Base-by-base conservation (phyloP, 2,888 invertebrate species). In the Habroteleia sp. region DNA sequence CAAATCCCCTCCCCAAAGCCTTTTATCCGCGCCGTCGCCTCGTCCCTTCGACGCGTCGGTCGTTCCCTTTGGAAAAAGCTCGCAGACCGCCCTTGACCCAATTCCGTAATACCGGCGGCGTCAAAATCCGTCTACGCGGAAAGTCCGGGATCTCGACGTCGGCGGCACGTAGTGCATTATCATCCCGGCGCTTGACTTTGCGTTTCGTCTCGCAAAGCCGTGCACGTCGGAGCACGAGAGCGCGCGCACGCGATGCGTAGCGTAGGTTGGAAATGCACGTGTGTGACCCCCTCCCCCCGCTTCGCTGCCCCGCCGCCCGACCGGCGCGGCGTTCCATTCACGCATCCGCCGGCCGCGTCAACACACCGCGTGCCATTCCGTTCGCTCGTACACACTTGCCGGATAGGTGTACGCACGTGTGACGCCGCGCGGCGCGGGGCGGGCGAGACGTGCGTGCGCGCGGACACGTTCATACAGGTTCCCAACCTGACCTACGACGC, bases 141-240 rank as follows among this genome's bases (percentile, higher is more conserved):
- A 60, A 69, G 60, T 52, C 52, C 37, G 52, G 60, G 52, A 60
- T 48, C 66, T 11, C 65, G 44, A 44, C 44, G 42, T 48, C 46
- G 68, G 25, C 44, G 58, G 25, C 69, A 58, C 69, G 69, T 60
- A 69, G 68, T 39, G 68, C 68, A 58, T 68, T 68, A 69, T 60
- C 68, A 60, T 69, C 58, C 50, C 50, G 68, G 56, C 35, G 27
- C 11, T 56, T 52, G 52, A 52, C 42, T 63, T 5, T 10, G 39
- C 54, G 31, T 50, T 35, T 41, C 54, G 46, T 31, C 39, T 29
- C 44, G 27, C 17, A 17, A 0, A 13, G 46, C 17, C n/a, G 10
- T 44, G 58, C 35, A 29, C 33, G 50, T 23, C 14, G n/a, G 23
- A 3, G 5, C 14, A n/a, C 20, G 29, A 27, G 37, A 50, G 65